Evolutionary conservation across 2,797 vertebrate genomes (phyloP).

Genomic region (Masticophis lateralis): DNA sequence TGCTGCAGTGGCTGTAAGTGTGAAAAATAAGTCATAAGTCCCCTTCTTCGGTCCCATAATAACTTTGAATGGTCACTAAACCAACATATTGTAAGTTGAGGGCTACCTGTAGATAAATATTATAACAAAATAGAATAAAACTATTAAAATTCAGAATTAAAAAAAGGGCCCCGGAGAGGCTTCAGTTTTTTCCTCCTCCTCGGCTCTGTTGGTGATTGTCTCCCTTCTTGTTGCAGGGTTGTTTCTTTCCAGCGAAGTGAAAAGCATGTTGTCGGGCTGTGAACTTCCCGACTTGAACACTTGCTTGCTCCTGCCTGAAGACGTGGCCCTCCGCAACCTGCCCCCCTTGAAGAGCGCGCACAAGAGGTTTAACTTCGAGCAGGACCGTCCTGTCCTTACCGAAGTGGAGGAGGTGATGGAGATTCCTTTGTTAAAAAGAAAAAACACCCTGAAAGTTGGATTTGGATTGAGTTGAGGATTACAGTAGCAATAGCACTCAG

Average conservation of each 20-base stretch:
- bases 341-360: constrained; percentile 86
- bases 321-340: constrained; percentile 86
- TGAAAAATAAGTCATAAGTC: no score
- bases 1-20: no score
- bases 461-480: not conserved
- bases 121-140: not conserved
- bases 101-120: no score
- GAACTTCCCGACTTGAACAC: constrained; percentile 82
- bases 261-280: constrained; percentile 75
- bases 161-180: not conserved
- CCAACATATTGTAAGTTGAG: no score
- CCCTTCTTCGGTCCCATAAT: no score
- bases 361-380: constrained; percentile 81
- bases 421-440: not conserved
- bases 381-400: constrained; percentile 76
- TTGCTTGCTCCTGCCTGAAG: constrained; percentile 87
- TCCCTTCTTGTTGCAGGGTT: constrained; percentile 59
- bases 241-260: constrained; percentile 78
- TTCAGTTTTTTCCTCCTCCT: not conserved
- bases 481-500: not conserved
- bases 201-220: not conserved
- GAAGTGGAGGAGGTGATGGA: constrained; percentile 83
- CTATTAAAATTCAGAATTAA: not conserved
- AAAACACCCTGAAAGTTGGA: not conserved
- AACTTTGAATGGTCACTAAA: no score